Base-by-base conservation (phyloP, 2,797 vertebrate genomes). In the Pogonophryne albipinna region DNA sequence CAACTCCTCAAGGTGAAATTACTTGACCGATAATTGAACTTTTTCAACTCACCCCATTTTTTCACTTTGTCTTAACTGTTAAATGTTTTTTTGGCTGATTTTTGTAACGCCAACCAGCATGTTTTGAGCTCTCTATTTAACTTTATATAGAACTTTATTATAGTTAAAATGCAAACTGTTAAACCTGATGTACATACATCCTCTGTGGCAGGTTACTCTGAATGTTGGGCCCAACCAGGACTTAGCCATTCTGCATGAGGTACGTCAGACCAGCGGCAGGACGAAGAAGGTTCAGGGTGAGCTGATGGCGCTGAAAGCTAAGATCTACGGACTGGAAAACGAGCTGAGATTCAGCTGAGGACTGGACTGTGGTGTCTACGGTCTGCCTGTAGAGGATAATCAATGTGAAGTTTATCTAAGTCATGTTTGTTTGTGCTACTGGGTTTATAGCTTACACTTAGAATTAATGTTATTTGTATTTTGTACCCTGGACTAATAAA, bases 271-370 rank as follows among this genome's bases (percentile, higher is more conserved):
- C 76, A 99, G 96, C 70, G 85, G 88, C 57, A 94, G 95, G 63
- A 97, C 97, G 2, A 95, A 86, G 82, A 97, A 95, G 89, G 95
- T 98, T 82, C 98, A 99, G 91, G 94, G 89, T n/a, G 97, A 99
- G 71, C 93, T 99, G 50, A 95, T 95, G 93, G 89, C 81, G 5
- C 93, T 99, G n/a, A 99, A 99, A 92, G 94, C 96, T 11, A 99
- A 98, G 87, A 96, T 99, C 71, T 99, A 95, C 15, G 88, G 91
- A 41, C 93, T 99, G 68, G 98, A 99, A 89, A 97, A 97, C 23
- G 96, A 99, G 12, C 92, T 99, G 27, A 88, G 97, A 56, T 88
- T 95, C 50, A 95, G 95, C 79, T 99, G 89, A 91, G 63, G 23
- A 56, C 15, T 23, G 16, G 17, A 53, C 10, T 1, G 4, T 27